These are phyloP conservation scores for Ophioderma brevispina DNA, from an alignment of 35 echinoderm and acorn worm genomes.

Conservation along the genomic window DNA sequence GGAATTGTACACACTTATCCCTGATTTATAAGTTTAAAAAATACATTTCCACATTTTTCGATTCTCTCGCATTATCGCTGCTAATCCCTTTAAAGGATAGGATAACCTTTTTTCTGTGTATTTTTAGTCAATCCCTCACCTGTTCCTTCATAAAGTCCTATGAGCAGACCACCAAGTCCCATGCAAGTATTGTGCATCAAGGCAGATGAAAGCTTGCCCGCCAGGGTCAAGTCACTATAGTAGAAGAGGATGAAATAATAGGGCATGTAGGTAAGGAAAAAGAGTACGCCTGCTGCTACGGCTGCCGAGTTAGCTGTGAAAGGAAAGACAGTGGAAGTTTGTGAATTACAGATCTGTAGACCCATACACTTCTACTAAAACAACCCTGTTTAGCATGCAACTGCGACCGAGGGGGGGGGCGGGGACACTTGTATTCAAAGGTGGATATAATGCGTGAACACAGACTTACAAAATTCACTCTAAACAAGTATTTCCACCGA, in stretches of 20 bases:
- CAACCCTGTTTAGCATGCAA: background rate
- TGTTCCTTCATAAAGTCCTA: slow-evolving; percentile 93
- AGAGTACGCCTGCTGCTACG: slow-evolving; percentile 73
- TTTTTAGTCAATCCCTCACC: slow-evolving; percentile 67
- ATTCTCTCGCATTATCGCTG: too few relatives aligned
- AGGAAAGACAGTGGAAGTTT: slow-evolving; percentile 5
- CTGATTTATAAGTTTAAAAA: too few relatives aligned
- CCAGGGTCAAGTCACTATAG: slow-evolving; percentile 59
- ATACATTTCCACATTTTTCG: too few relatives aligned
- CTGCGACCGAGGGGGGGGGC: background rate
- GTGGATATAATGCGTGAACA: too few relatives aligned
- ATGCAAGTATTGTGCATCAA: slow-evolving; percentile 90
- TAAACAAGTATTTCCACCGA: too few relatives aligned
- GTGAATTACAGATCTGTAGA: too few relatives aligned
- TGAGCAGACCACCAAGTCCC: slow-evolving; percentile 73
- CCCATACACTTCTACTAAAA: background rate
- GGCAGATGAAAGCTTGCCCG: slow-evolving; percentile 60
- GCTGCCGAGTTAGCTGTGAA: slow-evolving; percentile 87
- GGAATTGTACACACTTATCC: too few relatives aligned
- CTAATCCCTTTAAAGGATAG: too few relatives aligned
- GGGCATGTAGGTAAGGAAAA: slow-evolving; percentile 83
- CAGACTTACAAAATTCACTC: too few relatives aligned
- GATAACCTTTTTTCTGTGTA: too few relatives aligned
- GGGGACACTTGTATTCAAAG: too few relatives aligned
- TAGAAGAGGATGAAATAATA: slow-evolving; percentile 76